These are phyloP conservation scores for Hyperoplus immaculatus DNA, from an alignment of 2,797 vertebrate species.

Conservation along the genomic window DNA sequence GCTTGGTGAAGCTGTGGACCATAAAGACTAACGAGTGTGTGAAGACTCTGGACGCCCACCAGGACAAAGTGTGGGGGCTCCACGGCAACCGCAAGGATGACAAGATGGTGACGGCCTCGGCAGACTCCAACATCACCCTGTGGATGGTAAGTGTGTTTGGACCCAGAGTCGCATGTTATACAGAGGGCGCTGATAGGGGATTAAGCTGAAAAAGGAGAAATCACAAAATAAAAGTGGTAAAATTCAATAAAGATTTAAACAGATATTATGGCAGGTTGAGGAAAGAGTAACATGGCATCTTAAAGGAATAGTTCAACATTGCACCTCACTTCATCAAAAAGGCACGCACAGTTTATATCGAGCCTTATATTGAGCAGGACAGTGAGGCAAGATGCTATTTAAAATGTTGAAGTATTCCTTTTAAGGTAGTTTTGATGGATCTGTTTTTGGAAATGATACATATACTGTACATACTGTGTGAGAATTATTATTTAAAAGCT, in stretches of 20 bases:
- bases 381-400: no score
- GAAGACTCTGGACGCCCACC: conserved; percentile 93
- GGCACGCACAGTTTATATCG: no score
- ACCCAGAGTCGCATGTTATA: not conserved
- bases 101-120: conserved; percentile 90
- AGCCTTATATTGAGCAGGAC: no score
- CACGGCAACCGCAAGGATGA: conserved; percentile 89
- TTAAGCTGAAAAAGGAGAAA: not conserved
- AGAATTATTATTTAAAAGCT: not conserved
- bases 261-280: not conserved
- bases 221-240: not conserved
- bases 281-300: not conserved
- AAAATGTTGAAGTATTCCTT: no score
- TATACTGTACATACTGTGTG: no score
- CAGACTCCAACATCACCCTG: conserved; percentile 91
- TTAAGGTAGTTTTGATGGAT: no score
- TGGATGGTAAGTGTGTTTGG: conserved; percentile 88
- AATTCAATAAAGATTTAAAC: not conserved
- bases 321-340: no score
- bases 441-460: not conserved
- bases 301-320: no score
- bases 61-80: conserved; percentile 98
- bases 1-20: conserved; percentile 97
- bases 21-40: conserved; percentile 97
- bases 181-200: not conserved